Percentiles rank a stretch among this genome's conserved stretches.
phyloP scores from a whole-genome alignment of 37 sponge, comb jelly and placozoan species.

The Amphimedon queenslandica region DNA sequence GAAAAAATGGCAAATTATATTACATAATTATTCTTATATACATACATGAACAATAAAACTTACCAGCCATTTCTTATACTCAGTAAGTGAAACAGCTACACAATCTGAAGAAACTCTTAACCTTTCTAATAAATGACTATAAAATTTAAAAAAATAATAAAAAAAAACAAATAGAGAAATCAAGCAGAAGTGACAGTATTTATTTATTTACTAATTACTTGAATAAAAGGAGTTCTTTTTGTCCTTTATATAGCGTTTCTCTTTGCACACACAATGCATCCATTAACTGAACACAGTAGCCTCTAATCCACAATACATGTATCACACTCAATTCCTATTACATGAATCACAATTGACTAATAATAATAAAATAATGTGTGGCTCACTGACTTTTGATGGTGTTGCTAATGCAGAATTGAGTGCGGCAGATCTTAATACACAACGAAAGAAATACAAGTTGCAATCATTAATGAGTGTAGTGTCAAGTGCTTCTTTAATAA shows the following conservation, averaged over 20 bases:
- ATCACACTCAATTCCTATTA: conserved; percentile 20
- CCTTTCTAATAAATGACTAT: not conserved
- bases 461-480: not conserved
- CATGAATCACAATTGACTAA: not conserved
- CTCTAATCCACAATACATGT: conserved; percentile 29
- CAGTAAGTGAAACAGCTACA: too few relatives aligned
- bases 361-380: not conserved
- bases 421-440: conserved; percentile 25
- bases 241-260: not conserved
- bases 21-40: too few relatives aligned
- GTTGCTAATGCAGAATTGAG: conserved; percentile 22
- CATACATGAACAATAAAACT: too few relatives aligned
- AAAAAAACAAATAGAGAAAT: too few relatives aligned
- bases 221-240: not conserved
- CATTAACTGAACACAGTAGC: conserved; percentile 30
- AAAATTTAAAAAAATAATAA: too few relatives aligned
- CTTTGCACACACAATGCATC: conserved; percentile 16
- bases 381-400: conserved; percentile 51
- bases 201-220: too few relatives aligned
- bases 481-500: conserved; percentile 1
- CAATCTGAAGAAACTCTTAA: not conserved
- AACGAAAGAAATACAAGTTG: conserved; percentile 29
- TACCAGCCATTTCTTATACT: too few relatives aligned
- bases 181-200: too few relatives aligned
- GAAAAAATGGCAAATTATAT: too few relatives aligned